Base-by-base conservation (phyloP, 2,888 invertebrate genomes). In the Orgyia antiqua region DNA sequence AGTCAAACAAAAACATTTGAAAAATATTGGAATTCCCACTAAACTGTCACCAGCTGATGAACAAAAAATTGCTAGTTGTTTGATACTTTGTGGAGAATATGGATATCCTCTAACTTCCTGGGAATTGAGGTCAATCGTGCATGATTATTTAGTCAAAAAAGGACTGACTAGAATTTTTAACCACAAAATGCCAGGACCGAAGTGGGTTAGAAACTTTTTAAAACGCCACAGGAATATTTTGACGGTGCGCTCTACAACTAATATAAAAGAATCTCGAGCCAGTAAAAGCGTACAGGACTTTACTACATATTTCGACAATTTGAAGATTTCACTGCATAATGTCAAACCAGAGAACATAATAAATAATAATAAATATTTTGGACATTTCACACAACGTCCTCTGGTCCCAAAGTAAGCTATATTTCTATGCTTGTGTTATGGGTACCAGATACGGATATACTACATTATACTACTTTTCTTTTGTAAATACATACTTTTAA, bases 1-100 rank as follows among this genome's bases (percentile, higher is more conserved):
- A 30, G 42, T 40, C 20, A 46, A 55, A 42, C 27, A 46, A 55
- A 42, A 27, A 47, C 44, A 44, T 15, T 18, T 18, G 10, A 36
- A 29, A 32, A 24, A 27, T 19, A 17, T 27, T 31, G 38, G 42
- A 23, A 11, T 31, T 31, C 34, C 31, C 13, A 36, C 23, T 9
- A 36, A 29, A 31, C 26, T 32, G 28, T 25, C 32, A 21, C 13
- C 23, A 29, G 26, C 7, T 20, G 26, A 35, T 18, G 30, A 32
- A 23, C 20, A 36, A 10, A 36, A 36, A 29, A 31, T 36, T 26
- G 31, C 32, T 29, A 32, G 17, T 32, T 31, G 31, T 29, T 36
- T 36, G 36, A 32, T 36, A 26, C 28, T 32, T 26, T 36, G 31
- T 29, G 29, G 31, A 39, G 31, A 39, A 25, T 32, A 27, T 30